Percentiles rank a stretch among this genome's conserved stretches.
Evolutionary conservation across 2,888 invertebrate genomes (phyloP).

Genomic region (Ophonus ardosiacus): DNA sequence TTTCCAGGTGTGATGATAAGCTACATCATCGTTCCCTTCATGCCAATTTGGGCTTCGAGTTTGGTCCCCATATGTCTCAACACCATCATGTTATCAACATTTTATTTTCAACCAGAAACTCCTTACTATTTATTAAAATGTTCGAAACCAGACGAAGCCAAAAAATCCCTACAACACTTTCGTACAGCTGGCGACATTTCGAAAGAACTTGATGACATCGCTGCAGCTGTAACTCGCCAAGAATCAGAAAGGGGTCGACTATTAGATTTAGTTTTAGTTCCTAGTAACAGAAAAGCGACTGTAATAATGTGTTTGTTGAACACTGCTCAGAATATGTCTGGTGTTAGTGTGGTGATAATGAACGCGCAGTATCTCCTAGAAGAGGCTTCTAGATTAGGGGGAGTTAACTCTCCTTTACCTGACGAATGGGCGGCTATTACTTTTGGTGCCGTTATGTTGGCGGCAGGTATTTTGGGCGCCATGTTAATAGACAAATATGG

Average conservation of each 20-base stretch:
- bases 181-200: slow-evolving; percentile 68
- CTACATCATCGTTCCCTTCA: slow-evolving; percentile 66
- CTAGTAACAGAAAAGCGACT: slow-evolving; percentile 72
- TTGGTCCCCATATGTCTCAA: slow-evolving; percentile 71
- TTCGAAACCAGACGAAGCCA: slow-evolving; percentile 70
- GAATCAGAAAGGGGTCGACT: slow-evolving; percentile 71
- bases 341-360: slow-evolving; percentile 74
- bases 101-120: slow-evolving; percentile 74
- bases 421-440: slow-evolving; percentile 71
- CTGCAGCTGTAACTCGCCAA: slow-evolving; percentile 72
- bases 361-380: slow-evolving; percentile 70
- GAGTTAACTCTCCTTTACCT: slow-evolving; percentile 10
- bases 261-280: slow-evolving; percentile 71
- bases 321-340: slow-evolving; percentile 73
- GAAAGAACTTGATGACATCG: slow-evolving; percentile 72
- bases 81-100: slow-evolving; percentile 70
- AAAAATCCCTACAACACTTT: slow-evolving; percentile 68
- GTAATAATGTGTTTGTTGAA: slow-evolving; percentile 73
- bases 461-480: slow-evolving; percentile 70
- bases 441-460: slow-evolving; percentile 72
- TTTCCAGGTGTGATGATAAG: neutral
- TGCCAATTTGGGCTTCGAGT: slow-evolving; percentile 71
- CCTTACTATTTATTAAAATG: slow-evolving; percentile 73
- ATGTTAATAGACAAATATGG: slow-evolving; percentile 68
- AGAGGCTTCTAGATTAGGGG: slow-evolving; percentile 26